Evolutionary conservation across 2,113 vertebrate species (phyloP).

Genomic region (Ictalurus furcatus): DNA sequence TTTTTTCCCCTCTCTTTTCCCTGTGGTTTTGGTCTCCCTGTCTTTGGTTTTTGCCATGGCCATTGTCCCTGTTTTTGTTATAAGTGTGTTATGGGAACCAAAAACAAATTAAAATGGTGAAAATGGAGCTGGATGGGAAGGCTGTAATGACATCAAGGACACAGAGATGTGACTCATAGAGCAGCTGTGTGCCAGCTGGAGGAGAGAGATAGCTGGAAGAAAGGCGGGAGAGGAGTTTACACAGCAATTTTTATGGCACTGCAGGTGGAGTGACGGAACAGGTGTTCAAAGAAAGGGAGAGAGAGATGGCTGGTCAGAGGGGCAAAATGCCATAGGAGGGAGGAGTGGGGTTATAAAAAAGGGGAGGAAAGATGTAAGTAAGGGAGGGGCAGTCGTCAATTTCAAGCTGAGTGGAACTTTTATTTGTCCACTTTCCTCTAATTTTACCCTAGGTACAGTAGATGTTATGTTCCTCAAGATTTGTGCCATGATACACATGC

Average conservation of each 20-base stretch:
- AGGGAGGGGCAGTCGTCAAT: conserved; percentile 1
- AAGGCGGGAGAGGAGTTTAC: conserved; percentile 1
- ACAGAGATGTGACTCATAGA: conserved; percentile 37
- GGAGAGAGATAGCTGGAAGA: conserved; percentile 2
- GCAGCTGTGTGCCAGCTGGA: conserved; percentile 45
- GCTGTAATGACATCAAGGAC: conserved; percentile 40
- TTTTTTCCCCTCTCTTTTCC: neutral
- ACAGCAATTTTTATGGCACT: conserved; percentile 33
- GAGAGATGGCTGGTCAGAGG: conserved; percentile 6
- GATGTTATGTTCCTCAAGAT: conserved; percentile 2
- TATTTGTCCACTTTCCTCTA: conserved; percentile 1
- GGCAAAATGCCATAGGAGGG: conserved; percentile 4
- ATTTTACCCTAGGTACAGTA: conserved; percentile 3
- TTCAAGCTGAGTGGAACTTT: conserved; percentile 11
- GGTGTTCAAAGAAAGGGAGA: conserved; percentile 25
- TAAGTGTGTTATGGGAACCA: conserved; percentile 8
- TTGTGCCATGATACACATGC: neutral
- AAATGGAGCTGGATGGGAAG: conserved; percentile 31
- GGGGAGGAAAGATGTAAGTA: conserved; percentile 26
- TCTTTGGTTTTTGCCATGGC: neutral
- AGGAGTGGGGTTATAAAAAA: conserved; percentile 44
- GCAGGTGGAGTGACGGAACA: conserved; percentile 43
- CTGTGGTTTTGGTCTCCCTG: neutral
- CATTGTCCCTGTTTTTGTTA: neutral
- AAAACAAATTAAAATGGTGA: conserved; percentile 6